Base-by-base conservation (phyloP, 1,140 invertebrate species). In the Drusus annulatus region DNA sequence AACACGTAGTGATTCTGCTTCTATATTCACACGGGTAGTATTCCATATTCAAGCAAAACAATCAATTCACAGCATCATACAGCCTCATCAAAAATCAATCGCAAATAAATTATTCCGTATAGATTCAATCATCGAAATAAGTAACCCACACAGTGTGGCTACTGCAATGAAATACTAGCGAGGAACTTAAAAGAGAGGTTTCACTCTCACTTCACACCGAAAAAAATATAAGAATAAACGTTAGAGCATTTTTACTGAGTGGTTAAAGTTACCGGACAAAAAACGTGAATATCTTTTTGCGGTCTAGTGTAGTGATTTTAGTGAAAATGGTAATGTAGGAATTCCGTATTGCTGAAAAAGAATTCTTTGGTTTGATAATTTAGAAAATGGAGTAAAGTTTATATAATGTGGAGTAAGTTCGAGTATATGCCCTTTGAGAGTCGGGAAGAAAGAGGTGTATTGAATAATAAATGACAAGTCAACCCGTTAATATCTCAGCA, bases 41-140 rank as follows among this genome's bases (percentile, higher is more conserved):
- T 71, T 71, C 17, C 21, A 16, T 23, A 51, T 71, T 71, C 45
- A 25, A 71, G 68, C 52, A 71, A 71, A 71, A 71, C 68, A 52
- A 71, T 71, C 68, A 71, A 71, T 71, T 28, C 68, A 25, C 68
- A 51, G 19, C 68, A 71, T 71, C 16, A 17, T 25, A 71, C 51
- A 31, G 45, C 68, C 68, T 51, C 45, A 71, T 71, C 68, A 71
- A 71, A 71, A 71, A 71, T 71, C 68, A 71, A 71, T 71, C 68
- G 45, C 17, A 23, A 71, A n/a, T 16, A 71, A 71, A 71, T 71
- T 51, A 71, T 71, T 71, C 45, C 68, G 16, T 71, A 54, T 25
- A 71, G n/a, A 71, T 71, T 71, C 68, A 71, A 71, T 71, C 68
- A 71, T 71, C 65, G 36, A 71, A 71, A 71, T 71, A 71, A 52